These are phyloP conservation scores for Hybognathus amarus DNA, from an alignment of 2,797 vertebrate species.

Conservation along the genomic window DNA sequence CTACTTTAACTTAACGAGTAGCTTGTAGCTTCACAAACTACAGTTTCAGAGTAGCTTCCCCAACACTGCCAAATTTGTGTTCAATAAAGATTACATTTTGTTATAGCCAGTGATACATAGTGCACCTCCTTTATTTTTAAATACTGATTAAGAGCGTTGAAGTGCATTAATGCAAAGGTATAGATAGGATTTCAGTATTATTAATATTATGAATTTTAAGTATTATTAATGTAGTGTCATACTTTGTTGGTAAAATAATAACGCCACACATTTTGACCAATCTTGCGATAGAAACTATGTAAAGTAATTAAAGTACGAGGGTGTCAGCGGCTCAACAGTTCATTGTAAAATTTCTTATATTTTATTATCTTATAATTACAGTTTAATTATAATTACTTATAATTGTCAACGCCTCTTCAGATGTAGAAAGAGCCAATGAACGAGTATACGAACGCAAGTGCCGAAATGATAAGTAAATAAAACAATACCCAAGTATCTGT, in stretches of 20 bases:
- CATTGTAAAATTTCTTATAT: not conserved
- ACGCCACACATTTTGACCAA: not conserved
- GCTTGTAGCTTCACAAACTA: too few relatives aligned
- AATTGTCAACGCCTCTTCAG: too few relatives aligned
- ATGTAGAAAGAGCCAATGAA: too few relatives aligned
- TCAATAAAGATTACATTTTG: not conserved
- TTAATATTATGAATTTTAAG: not conserved
- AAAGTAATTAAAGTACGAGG: not conserved
- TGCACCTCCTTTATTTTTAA: too few relatives aligned
- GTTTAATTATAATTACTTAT: too few relatives aligned
- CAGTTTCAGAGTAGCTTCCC: too few relatives aligned
- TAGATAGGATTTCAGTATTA: not conserved
- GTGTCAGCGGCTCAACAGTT: not conserved
- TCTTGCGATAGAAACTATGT: not conserved
- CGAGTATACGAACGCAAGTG: too few relatives aligned
- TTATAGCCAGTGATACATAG: not conserved
- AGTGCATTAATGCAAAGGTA: not conserved
- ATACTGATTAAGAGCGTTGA: not conserved
- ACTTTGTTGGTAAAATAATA: not conserved
- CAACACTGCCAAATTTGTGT: too few relatives aligned
- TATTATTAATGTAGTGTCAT: not conserved
- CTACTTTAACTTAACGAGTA: too few relatives aligned
- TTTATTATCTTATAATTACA: not conserved
- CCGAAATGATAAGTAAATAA: too few relatives aligned
- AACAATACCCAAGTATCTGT: too few relatives aligned